phyloP scores from a whole-genome alignment of 2,113 vertebrate genomes.

The Elephantulus edwardii region DNA sequence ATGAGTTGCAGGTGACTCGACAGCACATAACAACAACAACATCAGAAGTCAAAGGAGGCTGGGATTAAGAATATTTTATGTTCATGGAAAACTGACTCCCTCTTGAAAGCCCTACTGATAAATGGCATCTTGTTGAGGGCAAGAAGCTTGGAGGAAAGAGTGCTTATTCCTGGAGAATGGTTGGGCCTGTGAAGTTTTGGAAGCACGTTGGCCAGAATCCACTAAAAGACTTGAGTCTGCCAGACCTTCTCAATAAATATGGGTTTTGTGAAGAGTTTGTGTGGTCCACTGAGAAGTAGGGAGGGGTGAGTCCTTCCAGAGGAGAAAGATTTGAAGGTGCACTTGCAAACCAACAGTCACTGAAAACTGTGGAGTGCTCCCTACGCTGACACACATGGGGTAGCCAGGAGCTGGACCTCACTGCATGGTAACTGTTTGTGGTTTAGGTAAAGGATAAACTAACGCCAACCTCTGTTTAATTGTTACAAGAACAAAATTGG shows the following conservation, averaged over 20 bases:
- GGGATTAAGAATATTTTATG: neutral
- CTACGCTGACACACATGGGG: neutral
- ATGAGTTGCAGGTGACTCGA: no score
- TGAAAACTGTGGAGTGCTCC: neutral
- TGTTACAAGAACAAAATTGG: neutral
- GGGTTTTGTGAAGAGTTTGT: neutral
- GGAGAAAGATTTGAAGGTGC: neutral
- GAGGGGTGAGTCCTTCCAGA: neutral
- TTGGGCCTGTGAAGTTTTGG: neutral
- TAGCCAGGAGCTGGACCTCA: neutral
- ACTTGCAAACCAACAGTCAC: neutral
- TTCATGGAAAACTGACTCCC: neutral
- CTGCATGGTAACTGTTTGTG: neutral
- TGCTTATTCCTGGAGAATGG: neutral
- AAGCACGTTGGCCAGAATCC: constrained; percentile 10
- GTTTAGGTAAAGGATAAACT: neutral
- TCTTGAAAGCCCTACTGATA: neutral
- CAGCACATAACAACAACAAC: neutral
- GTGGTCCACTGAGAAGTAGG: neutral
- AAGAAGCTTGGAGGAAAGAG: neutral
- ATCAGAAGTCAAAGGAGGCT: neutral
- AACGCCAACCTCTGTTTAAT: neutral
- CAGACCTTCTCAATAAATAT: neutral
- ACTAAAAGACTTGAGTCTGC: neutral
- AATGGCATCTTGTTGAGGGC: neutral